Base-by-base conservation (phyloP, 2,797 vertebrate species). In the Heliangelus exortis region DNA sequence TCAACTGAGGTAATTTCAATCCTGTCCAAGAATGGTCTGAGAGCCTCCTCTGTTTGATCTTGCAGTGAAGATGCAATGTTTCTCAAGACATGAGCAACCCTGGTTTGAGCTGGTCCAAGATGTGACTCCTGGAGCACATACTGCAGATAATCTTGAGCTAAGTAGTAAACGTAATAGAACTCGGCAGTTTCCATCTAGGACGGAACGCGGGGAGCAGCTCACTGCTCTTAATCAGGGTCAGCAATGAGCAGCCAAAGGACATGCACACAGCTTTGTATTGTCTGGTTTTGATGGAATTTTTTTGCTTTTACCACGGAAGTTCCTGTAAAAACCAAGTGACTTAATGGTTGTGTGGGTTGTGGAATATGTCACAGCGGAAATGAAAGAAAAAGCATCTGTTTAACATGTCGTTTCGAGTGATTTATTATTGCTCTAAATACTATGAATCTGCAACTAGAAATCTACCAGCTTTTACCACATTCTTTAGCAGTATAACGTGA, bases 131-230 rank as follows among this genome's bases (percentile, higher is more conserved):
- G 96, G 43, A 97, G 95, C 58, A 98, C 84, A 12, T 96, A 92
- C 0, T 84, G 91, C 92, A 97, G 91, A 6, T 98, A 98, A 59
- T 98, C 97, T 85, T 97, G 97, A 28, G 97, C 97, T 90, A 98
- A 92, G 23, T 47, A 84, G 58, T 96, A 96, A 34, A 97, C 94
- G 28, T 95, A 97, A 5, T 84, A 87, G 28, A 97, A 97, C 50
- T 97, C 97, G 2, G 77, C 25, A 36, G 93, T 97, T 33, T 86
- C 96, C 97, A 98, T 98, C 77, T 78, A 89, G 76, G 9, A n/a
- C 1, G 0, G 5, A 33, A 6, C 7, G 22, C 7, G 6, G 62
- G 50, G 75, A 39, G 78, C 71, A 68, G 39, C 36, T 48, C 15
- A 54, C 41, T 3, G 9, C 75, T 86, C 69, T 45, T 22, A 17